phyloP scores from a whole-genome alignment of 2,888 invertebrate genomes.

The Dasysyrphus tricinctus region DNA sequence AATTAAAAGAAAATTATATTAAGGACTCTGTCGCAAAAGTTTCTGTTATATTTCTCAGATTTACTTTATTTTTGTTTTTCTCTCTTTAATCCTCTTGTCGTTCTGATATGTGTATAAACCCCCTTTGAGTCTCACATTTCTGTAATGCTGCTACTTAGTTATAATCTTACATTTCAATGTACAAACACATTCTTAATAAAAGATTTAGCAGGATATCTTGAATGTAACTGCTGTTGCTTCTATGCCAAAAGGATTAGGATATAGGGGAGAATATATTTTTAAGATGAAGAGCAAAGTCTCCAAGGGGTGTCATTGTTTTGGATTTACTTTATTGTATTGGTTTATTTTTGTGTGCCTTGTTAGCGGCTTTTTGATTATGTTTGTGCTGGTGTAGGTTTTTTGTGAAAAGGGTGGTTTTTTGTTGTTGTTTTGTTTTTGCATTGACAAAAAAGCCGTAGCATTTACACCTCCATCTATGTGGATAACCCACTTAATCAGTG shows the following conservation, averaged over 20 bases:
- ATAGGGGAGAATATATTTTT: background rate
- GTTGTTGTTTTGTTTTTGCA: background rate
- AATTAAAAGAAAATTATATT: constrained; percentile 50
- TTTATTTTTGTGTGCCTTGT: constrained; percentile 21
- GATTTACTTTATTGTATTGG: constrained; percentile 38
- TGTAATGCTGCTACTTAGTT: constrained; percentile 47
- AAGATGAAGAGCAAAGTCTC: constrained; percentile 7
- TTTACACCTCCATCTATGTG: constrained; percentile 58
- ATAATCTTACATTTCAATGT: constrained; percentile 51
- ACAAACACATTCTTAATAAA: constrained; percentile 54
- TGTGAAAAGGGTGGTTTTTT: background rate
- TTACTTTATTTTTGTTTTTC: background rate
- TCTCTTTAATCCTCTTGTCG: constrained; percentile 7
- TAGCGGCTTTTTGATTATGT: constrained; percentile 20
- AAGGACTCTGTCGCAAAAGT: background rate
- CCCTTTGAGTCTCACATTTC: constrained; percentile 15
- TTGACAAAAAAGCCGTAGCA: constrained; percentile 6
- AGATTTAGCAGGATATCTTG: constrained; percentile 62
- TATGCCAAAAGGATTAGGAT: constrained; percentile 18
- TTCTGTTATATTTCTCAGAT: background rate
- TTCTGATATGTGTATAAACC: background rate
- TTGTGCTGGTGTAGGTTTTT: background rate
- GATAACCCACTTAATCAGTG: constrained; percentile 71
- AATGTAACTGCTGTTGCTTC: constrained; percentile 46
- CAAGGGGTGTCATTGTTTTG: constrained; percentile 53